These are phyloP conservation scores for Stegophylla sp. DNA, from an alignment of 2,888 invertebrate genomes.

Conservation along the genomic window DNA sequence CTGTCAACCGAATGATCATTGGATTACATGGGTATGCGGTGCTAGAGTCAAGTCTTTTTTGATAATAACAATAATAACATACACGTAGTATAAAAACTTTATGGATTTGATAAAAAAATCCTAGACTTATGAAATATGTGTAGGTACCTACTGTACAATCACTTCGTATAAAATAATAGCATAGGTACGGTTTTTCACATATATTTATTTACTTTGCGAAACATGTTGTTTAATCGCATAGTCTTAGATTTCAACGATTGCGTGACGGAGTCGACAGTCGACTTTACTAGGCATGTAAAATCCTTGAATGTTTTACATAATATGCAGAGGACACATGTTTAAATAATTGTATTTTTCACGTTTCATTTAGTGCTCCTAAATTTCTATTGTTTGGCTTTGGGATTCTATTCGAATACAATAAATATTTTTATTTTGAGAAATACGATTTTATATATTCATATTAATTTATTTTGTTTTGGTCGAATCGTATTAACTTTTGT, in stretches of 20 bases:
- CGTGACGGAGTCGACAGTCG: constrained; percentile 11
- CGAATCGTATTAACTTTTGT: background rate
- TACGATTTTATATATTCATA: background rate
- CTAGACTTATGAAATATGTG: background rate
- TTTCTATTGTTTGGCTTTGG: constrained; percentile 6
- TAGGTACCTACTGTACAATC: background rate
- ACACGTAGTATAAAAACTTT: too few relatives aligned
- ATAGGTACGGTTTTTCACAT: background rate
- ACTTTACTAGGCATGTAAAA: background rate
- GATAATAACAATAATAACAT: too few relatives aligned
- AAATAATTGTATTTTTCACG: constrained; percentile 5
- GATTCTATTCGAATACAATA: background rate
- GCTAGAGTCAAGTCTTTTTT: too few relatives aligned
- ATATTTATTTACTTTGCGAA: constrained; percentile 6
- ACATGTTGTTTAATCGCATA: constrained; percentile 2
- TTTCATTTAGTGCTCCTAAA: background rate
- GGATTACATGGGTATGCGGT: too few relatives aligned
- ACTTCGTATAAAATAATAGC: constrained; percentile 21
- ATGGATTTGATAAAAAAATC: background rate
- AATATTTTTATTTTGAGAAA: background rate
- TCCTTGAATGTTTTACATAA: constrained; percentile 34
- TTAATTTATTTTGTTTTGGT: background rate
- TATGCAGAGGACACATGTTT: background rate
- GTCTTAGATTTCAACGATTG: constrained; percentile 23
- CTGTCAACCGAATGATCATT: background rate